Conservation (phyloP, 2,113 vertebrate genomes). For the Gallinago undulata region DNA sequence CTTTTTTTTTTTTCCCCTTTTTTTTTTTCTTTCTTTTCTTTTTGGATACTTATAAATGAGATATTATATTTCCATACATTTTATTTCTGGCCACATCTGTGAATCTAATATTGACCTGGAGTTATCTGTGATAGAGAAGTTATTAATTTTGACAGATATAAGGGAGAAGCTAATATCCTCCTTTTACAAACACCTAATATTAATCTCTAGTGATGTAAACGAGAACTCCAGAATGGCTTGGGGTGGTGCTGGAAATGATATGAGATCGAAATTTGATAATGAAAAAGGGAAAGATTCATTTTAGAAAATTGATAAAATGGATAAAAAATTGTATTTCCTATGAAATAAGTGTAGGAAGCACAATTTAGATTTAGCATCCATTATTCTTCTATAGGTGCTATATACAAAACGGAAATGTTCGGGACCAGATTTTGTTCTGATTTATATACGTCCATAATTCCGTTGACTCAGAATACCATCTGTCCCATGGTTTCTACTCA, state of each 20-base stretch:
- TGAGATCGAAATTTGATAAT: slow-evolving; percentile 77
- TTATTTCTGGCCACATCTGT: slow-evolving; percentile 79
- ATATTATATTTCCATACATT: slow-evolving; percentile 82
- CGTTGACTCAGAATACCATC: not conserved
- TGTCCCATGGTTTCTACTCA: not conserved
- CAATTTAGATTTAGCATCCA: slow-evolving; percentile 11
- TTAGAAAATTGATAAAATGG: slow-evolving; percentile 71
- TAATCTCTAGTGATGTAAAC: slow-evolving; percentile 80
- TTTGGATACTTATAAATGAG: slow-evolving; percentile 78
- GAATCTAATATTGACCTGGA: slow-evolving; percentile 83
- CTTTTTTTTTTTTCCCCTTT: not conserved
- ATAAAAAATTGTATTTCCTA: slow-evolving; percentile 65
- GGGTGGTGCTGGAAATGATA: slow-evolving; percentile 69
- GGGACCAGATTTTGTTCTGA: not conserved
- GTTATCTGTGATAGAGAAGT: slow-evolving; percentile 84
- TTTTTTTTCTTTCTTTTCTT: not conserved
- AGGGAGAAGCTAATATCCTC: slow-evolving; percentile 84
- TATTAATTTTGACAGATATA: slow-evolving; percentile 87
- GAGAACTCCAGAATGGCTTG: slow-evolving; percentile 61
- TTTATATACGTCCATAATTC: not conserved
- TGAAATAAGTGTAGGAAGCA: slow-evolving; percentile 48
- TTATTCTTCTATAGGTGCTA: not conserved
- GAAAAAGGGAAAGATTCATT: slow-evolving; percentile 78
- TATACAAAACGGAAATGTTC: not conserved
- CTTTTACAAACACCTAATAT: slow-evolving; percentile 84